Evolutionary conservation across 2,113 vertebrate species (phyloP), one percentile per base, ranked within the genome.

Genomic region (Sakesphorus luctuosus): DNA sequence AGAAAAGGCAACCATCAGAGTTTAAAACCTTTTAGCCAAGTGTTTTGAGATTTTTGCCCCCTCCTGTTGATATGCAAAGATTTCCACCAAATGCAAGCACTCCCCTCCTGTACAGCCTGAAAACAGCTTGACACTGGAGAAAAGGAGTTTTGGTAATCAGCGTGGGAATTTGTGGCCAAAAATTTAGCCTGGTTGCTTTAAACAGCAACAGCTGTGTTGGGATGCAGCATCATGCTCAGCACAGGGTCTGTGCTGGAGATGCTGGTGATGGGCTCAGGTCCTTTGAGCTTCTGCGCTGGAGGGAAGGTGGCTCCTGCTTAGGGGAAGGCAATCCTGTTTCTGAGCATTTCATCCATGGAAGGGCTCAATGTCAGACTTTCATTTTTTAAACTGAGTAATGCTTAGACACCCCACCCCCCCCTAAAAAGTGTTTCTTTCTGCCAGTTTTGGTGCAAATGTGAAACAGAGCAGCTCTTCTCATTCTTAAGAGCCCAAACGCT

Each of bases 21-120:
- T 56, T 85, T 21, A 47, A 59, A 65, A 23, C 29, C 33, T 82
- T 93, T 47, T 43, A 87, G 44, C 36, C 1, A 1, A 55, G 13
- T 11, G 9, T 65, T 58, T 88, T 46, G 21, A 28, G 8, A 12
- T 20, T 72, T 73, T 61, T 61, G 8, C 6, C 6, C 29, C 7
- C 4, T 82, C 35, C 52, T 84, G 29, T 24, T 0, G 0, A 9
- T 24, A 25, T 0, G 4, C 36, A 31, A 1, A 0, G 12, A 25
- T 63, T 86, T 86, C 12, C 12, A 74, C 28, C 52, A 47, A 71
- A 29, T 19, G 24, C 31, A 85, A 3, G 23, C 11, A 3, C 56
- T 81, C 63, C n/a, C 21, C 10, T 52, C 18, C n/a, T 71, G 10
- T 49, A 26, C n/a, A 63, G 21, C 20, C 2, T 72, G 40, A 56